Evolutionary conservation across 1,140 invertebrate genomes (phyloP), one percentile per base, ranked within the genome.

Genomic region (Temnothorax longispinosus): DNA sequence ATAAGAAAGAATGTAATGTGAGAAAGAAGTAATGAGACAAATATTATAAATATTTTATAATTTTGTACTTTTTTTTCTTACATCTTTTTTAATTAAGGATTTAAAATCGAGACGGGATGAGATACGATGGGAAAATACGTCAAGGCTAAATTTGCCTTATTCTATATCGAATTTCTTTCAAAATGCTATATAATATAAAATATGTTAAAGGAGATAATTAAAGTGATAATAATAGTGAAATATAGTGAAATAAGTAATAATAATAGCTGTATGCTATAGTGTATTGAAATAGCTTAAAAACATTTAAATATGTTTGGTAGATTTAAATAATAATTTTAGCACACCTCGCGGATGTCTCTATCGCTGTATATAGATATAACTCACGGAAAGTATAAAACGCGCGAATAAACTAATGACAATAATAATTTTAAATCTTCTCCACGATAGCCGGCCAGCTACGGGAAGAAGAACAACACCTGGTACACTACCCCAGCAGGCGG

Each of bases 401-500:
- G 6, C 7, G 3, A 72, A 52, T 60, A 44, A 60, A 27, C 41
- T 32, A 27, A 52, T 15, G 4, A 35, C 3, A 65, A 27, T 11
- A 81, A 32, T 69, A 58, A 56, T 64, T 69, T 13, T 21, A 32
- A 58, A 84, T 64, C 60, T 89, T 85, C 21, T 85, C 21, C 69
- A 85, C 13, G 65, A 44, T 92, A 97, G 98, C 97, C 97, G 92
- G 97, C 97, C 77, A 98, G 97, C 94, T 98, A 98, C 95, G 98
- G 97, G 72, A 98, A 98, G 95, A 98, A 98, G 95, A 98, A 98
- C 95, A 97, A 97, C 87, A 97, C 97, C 92, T 98, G 97, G 97
- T 98, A 98, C 95, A 96, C 97, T 41, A 96, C 97, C 13, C 96
- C 96, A 47, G 93, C 89, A 32, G 93, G 91, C 47, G 93, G 91